phyloP scores from a whole-genome alignment of 2,113 vertebrate species.

The Spermophilus dauricus region DNA sequence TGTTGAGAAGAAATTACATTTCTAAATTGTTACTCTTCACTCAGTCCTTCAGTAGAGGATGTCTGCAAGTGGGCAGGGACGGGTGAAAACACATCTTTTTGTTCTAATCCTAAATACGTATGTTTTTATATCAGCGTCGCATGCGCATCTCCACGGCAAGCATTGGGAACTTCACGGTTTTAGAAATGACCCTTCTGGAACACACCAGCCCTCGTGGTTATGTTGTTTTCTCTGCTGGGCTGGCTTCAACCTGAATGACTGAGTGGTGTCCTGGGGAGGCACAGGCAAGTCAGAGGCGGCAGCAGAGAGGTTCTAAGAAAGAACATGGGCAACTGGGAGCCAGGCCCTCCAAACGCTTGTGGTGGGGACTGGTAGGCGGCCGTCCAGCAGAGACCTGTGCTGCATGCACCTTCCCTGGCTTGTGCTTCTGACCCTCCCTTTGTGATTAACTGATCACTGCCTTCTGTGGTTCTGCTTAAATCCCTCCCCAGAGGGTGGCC shows the following conservation, averaged over 20 bases:
- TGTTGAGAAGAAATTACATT: neutral
- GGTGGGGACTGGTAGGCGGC: neutral
- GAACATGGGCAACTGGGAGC: neutral
- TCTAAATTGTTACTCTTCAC: neutral
- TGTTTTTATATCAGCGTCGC: neutral
- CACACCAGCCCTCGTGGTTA: too few species aligned
- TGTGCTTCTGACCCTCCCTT: neutral
- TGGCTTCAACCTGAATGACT: neutral
- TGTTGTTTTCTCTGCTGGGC: neutral
- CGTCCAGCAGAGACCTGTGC: neutral
- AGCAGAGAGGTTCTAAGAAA: neutral
- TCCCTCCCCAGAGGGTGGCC: neutral
- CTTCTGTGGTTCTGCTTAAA: neutral
- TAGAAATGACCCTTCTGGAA: too few species aligned
- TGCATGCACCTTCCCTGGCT: neutral
- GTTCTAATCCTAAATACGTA: neutral
- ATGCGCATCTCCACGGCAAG: neutral
- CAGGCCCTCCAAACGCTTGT: accelerated
- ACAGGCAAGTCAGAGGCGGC: neutral
- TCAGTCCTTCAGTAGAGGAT: neutral
- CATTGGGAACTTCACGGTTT: accelerated
- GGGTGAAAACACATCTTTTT: neutral
- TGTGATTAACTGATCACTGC: neutral
- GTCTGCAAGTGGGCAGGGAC: neutral
- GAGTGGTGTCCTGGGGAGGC: neutral